A percentile compares a stretch with the other conserved stretches of the same genome.
phyloP scores from a whole-genome alignment of 2,113 vertebrate species.

The Myiozetetes cayanensis region DNA sequence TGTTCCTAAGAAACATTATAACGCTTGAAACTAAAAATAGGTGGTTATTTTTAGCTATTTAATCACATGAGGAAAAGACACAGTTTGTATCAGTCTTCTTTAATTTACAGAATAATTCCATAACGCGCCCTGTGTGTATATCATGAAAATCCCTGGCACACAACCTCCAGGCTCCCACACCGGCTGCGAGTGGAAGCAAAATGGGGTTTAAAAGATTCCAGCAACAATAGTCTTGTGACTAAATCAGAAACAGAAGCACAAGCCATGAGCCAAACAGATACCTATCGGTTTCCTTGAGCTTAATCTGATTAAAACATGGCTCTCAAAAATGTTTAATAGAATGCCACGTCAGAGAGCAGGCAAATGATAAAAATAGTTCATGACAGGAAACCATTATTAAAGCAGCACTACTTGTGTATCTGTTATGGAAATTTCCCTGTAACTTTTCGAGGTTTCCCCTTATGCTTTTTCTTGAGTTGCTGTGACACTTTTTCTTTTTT shows the following conservation, averaged over 20 bases:
- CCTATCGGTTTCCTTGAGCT: slow-evolving; percentile 78
- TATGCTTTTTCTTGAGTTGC: slow-evolving; percentile 33
- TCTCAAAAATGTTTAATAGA: slow-evolving; percentile 75
- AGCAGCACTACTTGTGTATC: slow-evolving; percentile 69
- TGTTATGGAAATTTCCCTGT: slow-evolving; percentile 77
- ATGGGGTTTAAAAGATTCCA: slow-evolving; percentile 75
- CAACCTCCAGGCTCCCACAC: slow-evolving; percentile 44
- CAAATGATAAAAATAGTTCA: slow-evolving; percentile 76
- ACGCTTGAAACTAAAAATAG: slow-evolving; percentile 60
- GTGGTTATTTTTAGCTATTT: slow-evolving; percentile 61
- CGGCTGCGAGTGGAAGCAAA: slow-evolving; percentile 73
- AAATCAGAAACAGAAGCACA: slow-evolving; percentile 82
- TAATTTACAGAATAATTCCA: slow-evolving; percentile 66
- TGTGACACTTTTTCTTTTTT: neutral
- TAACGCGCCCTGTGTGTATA: neutral
- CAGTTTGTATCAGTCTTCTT: slow-evolving; percentile 44
- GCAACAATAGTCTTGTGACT: slow-evolving; percentile 80
- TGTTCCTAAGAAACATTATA: slow-evolving; percentile 59
- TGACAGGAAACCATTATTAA: slow-evolving; percentile 78
- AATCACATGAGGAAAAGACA: slow-evolving; percentile 43
- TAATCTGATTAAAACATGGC: slow-evolving; percentile 83
- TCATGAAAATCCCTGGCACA: slow-evolving; percentile 57
- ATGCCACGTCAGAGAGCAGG: slow-evolving; percentile 70
- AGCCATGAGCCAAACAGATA: slow-evolving; percentile 78
- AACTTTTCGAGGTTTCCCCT: slow-evolving; percentile 71